Evolutionary conservation across 2,888 invertebrate genomes (phyloP).

Genomic region (Drosophila meridionalis): DNA sequence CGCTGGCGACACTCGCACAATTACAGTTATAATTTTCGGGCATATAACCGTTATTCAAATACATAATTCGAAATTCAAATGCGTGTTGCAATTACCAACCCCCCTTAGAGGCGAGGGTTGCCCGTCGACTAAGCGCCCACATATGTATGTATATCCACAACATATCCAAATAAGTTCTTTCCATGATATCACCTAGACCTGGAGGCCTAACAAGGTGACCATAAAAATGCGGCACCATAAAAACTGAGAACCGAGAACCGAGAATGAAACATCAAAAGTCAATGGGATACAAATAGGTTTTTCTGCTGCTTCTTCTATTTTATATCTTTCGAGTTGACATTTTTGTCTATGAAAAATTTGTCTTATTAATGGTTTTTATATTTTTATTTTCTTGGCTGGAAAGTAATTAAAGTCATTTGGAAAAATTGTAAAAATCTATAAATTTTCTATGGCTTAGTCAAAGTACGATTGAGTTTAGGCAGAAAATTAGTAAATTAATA

Average conservation of each 20-base stretch:
- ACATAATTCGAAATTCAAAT: slow-evolving; percentile 56
- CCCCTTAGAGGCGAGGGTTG: slow-evolving; percentile 42
- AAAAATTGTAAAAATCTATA: slow-evolving; percentile 24
- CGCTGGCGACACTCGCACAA: slow-evolving; percentile 54
- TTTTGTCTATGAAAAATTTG: slow-evolving; percentile 23
- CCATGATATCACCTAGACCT: slow-evolving; percentile 35
- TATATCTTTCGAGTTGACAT: slow-evolving; percentile 8
- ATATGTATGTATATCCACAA: background rate
- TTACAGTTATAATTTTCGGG: slow-evolving; percentile 71
- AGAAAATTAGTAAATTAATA: slow-evolving; percentile 9
- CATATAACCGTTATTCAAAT: slow-evolving; percentile 74
- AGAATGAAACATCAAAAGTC: slow-evolving; percentile 31
- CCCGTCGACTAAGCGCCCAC: slow-evolving; percentile 22
- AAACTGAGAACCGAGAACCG: slow-evolving; percentile 19
- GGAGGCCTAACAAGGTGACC: slow-evolving; percentile 42
- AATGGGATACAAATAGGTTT: slow-evolving; percentile 44
- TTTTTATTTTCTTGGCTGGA: slow-evolving; percentile 4
- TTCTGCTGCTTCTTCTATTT: background rate
- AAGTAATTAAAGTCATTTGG: slow-evolving; percentile 26
- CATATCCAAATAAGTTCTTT: slow-evolving; percentile 15
- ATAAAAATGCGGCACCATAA: slow-evolving; percentile 39
- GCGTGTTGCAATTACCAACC: slow-evolving; percentile 70
- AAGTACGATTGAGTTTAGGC: background rate
- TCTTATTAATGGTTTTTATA: slow-evolving; percentile 20
- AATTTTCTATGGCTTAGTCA: background rate